Evolutionary conservation across 2,888 invertebrate genomes (phyloP), one percentile per base, ranked within the genome.

Genomic region (Drosophila tanythrix): DNA sequence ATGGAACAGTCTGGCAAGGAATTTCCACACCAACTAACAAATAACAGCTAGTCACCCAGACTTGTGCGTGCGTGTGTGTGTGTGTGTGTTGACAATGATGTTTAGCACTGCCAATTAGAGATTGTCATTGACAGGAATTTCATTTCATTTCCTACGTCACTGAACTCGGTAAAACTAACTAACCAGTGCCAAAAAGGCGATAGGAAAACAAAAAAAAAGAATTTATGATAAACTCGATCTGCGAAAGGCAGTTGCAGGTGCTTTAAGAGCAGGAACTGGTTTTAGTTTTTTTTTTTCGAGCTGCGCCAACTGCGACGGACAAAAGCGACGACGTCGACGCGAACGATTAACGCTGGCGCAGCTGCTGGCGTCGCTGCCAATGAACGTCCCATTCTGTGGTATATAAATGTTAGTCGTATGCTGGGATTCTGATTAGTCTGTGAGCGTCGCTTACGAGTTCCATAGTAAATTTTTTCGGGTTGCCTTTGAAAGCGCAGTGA

Each of bases 371-470:
- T 73, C 81, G 71, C 53, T 50, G 75, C 52, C 33, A 18, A 31
- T 48, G 51, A 65, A 36, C 56, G 70, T 70, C 56, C 70, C 76
- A 78, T 73, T 68, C 81, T 65, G 74, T 80, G 79, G 83, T 74
- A 83, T 91, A 91, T 91, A 91, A 91, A 91, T 89, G 92, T 85
- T 90, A 83, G 83, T 76, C 79, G 91, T 73, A 70, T 71, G 75
- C 82, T 81, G 79, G 74, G 84, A 88, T 92, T 92, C 91, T 91
- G 92, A 90, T 91, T 92, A 92, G 92, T 92, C 83, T 90, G 86
- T 86, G 88, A 90, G 79, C 91, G 91, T 85, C 87, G 90, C 85
- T 89, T 86, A 85, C 90, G 73, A 82, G 90, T 89, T 89, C 81
- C 77, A 79, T 82, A 75, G 71, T 85, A 83, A 75, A 89, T 76